phyloP scores from a whole-genome alignment of 1,140 invertebrate species.

The Neuroterus valhalla region DNA sequence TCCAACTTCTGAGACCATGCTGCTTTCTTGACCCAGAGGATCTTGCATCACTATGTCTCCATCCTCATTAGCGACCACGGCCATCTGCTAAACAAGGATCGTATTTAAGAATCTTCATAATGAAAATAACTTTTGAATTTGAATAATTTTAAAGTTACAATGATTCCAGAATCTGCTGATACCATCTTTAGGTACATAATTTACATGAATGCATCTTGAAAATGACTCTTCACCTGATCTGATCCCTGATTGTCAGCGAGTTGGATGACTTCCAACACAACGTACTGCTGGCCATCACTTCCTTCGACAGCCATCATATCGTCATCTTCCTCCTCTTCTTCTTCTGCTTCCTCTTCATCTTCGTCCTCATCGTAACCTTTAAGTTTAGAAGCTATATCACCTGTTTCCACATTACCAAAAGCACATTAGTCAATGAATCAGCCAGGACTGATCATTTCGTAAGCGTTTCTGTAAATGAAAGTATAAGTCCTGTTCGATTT shows the following conservation, averaged over 20 bases:
- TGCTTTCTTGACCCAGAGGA: constrained; percentile 69
- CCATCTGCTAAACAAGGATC: constrained; percentile 61
- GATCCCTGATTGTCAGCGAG: constrained; percentile 80
- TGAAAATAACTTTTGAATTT: neutral
- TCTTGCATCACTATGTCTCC: constrained; percentile 73
- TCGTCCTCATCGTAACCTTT: constrained; percentile 78
- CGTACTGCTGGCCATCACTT: constrained; percentile 88
- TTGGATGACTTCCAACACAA: constrained; percentile 90
- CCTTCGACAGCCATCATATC: constrained; percentile 82
- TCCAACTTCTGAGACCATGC: constrained; percentile 63
- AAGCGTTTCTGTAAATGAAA: constrained; percentile 54
- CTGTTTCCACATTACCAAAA: constrained; percentile 69
- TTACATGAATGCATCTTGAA: neutral
- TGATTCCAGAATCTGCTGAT: neutral
- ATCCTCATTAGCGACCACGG: constrained; percentile 72
- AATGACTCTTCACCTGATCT: constrained; percentile 62
- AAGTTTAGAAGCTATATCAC: constrained; percentile 74
- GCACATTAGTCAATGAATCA: constrained; percentile 73
- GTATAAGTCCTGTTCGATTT: constrained; percentile 10
- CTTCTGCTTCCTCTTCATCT: constrained; percentile 74
- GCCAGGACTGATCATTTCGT: constrained; percentile 68
- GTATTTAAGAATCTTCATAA: constrained; percentile 13
- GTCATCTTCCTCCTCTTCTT: constrained; percentile 75
- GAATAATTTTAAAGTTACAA: neutral
- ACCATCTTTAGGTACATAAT: neutral